phyloP scores from a whole-genome alignment of 2,113 vertebrate genomes.

The Uria lomvia region DNA sequence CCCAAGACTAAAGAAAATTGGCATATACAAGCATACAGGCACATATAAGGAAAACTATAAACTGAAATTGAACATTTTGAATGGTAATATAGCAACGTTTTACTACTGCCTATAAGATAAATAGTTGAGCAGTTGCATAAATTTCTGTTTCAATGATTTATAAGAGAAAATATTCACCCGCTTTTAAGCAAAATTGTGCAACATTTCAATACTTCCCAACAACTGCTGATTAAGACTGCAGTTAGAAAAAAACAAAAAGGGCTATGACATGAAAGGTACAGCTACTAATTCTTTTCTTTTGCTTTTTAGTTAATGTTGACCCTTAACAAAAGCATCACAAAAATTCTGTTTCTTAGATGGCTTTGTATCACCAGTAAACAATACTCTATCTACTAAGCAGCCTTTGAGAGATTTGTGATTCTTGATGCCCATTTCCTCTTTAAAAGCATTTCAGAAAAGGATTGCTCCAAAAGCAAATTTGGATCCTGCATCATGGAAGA shows the following conservation, averaged over 20 bases:
- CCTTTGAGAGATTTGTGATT: not conserved
- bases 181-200: not conserved
- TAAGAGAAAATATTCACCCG: not conserved
- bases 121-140: not conserved
- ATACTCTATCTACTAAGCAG: not conserved
- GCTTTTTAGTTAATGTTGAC: not conserved
- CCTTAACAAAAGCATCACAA: not conserved
- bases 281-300: not conserved
- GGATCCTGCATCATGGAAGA: not conserved
- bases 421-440: not conserved
- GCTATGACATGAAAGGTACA: not conserved
- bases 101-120: not conserved
- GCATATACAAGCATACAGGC: fast-evolving
- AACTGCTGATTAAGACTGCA: not conserved
- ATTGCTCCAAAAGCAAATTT: not conserved
- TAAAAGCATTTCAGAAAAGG: not conserved
- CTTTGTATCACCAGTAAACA: not conserved
- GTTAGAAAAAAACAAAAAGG: fast-evolving
- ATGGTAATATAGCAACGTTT: not conserved
- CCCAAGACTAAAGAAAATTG: not conserved
- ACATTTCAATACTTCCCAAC: not conserved
- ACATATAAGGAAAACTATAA: not conserved
- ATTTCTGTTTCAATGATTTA: not conserved
- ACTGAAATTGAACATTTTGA: not conserved
- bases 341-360: not conserved